phyloP scores from a whole-genome alignment of 2,797 vertebrate species.

The Aselliscus stoliczkanus region DNA sequence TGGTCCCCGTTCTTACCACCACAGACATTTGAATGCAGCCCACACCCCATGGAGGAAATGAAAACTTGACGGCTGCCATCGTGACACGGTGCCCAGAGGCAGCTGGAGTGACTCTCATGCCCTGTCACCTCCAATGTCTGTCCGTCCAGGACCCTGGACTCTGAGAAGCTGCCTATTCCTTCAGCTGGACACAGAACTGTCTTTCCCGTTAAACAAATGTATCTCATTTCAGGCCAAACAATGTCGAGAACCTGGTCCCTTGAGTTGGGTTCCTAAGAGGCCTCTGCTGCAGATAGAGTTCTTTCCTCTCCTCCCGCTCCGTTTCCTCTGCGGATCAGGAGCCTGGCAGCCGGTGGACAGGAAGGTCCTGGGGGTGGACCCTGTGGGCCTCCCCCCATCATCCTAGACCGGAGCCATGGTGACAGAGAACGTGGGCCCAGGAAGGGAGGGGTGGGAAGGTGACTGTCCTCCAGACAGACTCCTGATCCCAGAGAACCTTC shows the following conservation, averaged over 20 bases:
- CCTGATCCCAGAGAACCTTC: not conserved
- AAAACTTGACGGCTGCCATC: not conserved
- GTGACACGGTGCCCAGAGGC: fast-evolving
- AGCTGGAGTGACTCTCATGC: fast-evolving
- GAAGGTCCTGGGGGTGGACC: not conserved
- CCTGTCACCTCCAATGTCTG: fast-evolving
- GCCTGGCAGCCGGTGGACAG: not conserved
- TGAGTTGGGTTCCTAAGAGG: not conserved
- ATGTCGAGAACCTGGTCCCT: not conserved
- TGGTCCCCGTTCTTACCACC: not conserved
- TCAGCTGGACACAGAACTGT: not conserved
- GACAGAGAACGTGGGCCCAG: not conserved
- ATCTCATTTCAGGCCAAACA: not conserved
- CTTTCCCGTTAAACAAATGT: not conserved
- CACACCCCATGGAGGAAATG: fast-evolving
- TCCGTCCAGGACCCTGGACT: not conserved
- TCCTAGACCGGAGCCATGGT: not conserved
- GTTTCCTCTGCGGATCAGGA: not conserved
- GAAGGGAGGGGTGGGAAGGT: not conserved
- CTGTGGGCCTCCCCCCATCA: not conserved
- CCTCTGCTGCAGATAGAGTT: fast-evolving
- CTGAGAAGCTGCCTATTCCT: not conserved
- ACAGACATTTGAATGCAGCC: not conserved
- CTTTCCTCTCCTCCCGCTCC: not conserved
- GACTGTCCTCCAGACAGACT: not conserved